These are phyloP conservation scores for Garra rufa DNA, from an alignment of 2,113 vertebrate species.

Conservation along the genomic window DNA sequence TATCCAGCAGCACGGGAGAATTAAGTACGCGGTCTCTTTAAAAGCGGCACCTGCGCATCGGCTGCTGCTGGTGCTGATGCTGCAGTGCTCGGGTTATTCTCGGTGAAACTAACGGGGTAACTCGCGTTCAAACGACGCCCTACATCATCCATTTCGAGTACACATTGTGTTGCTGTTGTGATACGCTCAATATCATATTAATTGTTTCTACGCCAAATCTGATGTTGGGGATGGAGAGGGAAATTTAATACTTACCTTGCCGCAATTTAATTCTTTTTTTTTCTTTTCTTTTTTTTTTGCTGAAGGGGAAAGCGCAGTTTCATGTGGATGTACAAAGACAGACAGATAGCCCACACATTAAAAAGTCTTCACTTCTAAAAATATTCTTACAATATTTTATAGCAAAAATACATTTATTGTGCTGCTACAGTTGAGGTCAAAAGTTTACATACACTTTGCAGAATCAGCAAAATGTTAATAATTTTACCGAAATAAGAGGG, in stretches of 20 bases:
- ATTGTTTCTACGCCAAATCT: not conserved
- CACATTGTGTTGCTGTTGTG: conserved; percentile 12
- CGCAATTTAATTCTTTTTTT: not conserved
- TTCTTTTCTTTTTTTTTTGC: not conserved
- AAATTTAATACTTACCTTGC: not conserved
- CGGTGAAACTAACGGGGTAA: conserved; percentile 79
- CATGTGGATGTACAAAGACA: not conserved
- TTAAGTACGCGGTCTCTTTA: conserved; percentile 71
- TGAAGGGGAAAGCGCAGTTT: not conserved
- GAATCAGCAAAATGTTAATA: no score
- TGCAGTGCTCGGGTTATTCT: conserved; percentile 85
- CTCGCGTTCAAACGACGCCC: conserved; percentile 78
- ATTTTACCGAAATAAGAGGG: no score
- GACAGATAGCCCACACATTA: not conserved
- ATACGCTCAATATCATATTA: not conserved
- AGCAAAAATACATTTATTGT: not conserved
- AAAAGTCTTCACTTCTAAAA: not conserved
- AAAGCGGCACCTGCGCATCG: conserved; percentile 78
- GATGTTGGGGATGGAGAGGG: not conserved
- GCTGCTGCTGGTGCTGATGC: conserved; percentile 76
- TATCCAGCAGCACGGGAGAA: conserved; percentile 30
- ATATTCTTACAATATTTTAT: not conserved
- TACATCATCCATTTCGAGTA: conserved; percentile 72
- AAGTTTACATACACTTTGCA: no score
- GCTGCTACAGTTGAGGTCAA: not conserved